These are phyloP conservation scores for Uropetala carovei DNA, from an alignment of 2,888 invertebrate genomes.

Conservation along the genomic window DNA sequence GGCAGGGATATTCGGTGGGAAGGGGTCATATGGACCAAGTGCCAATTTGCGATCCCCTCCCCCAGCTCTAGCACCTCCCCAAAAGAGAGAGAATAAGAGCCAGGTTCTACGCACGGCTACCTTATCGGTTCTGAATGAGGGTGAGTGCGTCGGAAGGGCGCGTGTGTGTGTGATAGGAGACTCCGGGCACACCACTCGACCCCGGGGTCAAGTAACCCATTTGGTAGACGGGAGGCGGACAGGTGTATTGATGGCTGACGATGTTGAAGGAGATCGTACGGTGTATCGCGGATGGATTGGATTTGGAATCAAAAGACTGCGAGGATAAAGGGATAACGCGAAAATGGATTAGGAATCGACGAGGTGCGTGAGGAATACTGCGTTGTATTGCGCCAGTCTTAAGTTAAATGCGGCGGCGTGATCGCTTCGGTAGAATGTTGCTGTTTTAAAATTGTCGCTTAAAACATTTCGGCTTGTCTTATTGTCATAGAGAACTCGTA, in stretches of 20 bases:
- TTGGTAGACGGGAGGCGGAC: conserved; percentile 31
- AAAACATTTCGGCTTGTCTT: too few species aligned
- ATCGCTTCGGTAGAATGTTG: not conserved
- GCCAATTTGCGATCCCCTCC: too few species aligned
- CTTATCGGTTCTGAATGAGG: too few species aligned
- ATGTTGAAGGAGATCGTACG: conserved; percentile 31
- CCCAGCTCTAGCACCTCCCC: too few species aligned
- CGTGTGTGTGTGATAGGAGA: not conserved
- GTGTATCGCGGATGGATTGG: not conserved
- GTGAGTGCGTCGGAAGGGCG: too few species aligned
- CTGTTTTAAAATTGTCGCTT: not conserved
- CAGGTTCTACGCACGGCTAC: too few species aligned
- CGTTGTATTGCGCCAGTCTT: not conserved
- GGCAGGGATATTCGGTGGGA: too few species aligned
- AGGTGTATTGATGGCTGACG: conserved; percentile 13
- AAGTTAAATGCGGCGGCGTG: not conserved
- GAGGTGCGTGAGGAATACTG: not conserved
- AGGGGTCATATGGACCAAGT: too few species aligned
- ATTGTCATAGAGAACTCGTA: too few species aligned
- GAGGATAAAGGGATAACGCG: not conserved
- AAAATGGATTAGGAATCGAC: not conserved
- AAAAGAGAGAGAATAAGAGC: too few species aligned
- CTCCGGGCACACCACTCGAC: conserved; percentile 6
- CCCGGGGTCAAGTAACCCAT: conserved; percentile 43
- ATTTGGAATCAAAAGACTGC: not conserved